phyloP scores from a whole-genome alignment of 2,113 vertebrate genomes.

The Bos indicus region DNA sequence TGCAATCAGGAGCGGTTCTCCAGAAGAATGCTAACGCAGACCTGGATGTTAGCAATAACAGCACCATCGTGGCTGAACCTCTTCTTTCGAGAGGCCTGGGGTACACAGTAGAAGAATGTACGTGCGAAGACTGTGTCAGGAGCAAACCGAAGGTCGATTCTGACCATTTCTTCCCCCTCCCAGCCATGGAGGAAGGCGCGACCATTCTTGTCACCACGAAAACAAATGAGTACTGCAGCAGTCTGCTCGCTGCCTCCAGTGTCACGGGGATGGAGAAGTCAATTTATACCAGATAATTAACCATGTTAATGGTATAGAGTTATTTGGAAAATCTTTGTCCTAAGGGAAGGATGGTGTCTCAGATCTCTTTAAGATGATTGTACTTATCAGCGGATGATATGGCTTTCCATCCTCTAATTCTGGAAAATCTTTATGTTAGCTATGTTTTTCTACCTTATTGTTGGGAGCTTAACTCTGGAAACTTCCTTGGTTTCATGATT shows the following conservation, averaged over 20 bases:
- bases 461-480: neutral
- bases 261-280: conserved; percentile 25
- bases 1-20: conserved; percentile 45
- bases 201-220: conserved; percentile 86
- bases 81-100: conserved; percentile 44
- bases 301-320: neutral
- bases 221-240: conserved; percentile 77
- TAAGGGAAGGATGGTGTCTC: neutral
- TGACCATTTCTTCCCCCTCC: conserved; percentile 82
- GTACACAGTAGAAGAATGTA: conserved; percentile 78
- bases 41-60: neutral
- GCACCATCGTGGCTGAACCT: neutral
- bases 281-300: conserved; percentile 31
- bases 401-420: conserved; percentile 21
- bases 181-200: conserved; percentile 86
- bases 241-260: conserved; percentile 56
- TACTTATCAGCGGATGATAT: neutral
- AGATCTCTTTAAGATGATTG: neutral
- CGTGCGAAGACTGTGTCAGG: conserved; percentile 74
- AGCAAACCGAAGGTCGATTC: conserved; percentile 40
- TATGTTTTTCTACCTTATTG: conserved; percentile 12
- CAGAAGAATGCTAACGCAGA: conserved; percentile 30
- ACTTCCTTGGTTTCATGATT: conserved; percentile 6
- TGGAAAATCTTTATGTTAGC: conserved; percentile 7
- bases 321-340: neutral